Percentiles rank a stretch among this genome's conserved stretches.
phyloP scores from a whole-genome alignment of 2,888 invertebrate species.

The Blastobasis lacticolella region DNA sequence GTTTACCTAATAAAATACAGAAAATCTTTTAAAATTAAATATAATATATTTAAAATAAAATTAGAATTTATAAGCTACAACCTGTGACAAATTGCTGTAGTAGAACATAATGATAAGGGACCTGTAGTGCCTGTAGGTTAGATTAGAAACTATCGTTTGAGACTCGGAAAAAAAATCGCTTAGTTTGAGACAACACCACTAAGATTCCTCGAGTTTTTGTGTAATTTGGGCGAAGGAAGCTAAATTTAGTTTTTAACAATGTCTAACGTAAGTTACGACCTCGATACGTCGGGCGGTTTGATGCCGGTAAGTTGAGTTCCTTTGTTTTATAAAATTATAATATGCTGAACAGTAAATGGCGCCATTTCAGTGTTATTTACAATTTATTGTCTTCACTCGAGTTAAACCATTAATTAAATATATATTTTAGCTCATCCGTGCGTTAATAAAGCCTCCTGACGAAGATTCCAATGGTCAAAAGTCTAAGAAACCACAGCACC shows the following conservation, averaged over 20 bases:
- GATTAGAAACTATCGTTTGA: too few relatives aligned
- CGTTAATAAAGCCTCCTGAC: slow-evolving; percentile 89
- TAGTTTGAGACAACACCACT: too few relatives aligned
- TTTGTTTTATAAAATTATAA: neutral
- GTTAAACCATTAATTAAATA: neutral
- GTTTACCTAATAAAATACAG: too few relatives aligned
- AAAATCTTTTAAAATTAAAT: too few relatives aligned
- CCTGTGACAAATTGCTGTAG: too few relatives aligned
- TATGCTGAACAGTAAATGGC: slow-evolving; percentile 22
- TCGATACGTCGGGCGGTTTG: slow-evolving; percentile 85
- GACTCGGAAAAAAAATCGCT: too few relatives aligned
- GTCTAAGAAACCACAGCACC: slow-evolving; percentile 80
- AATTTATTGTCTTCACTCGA: neutral
- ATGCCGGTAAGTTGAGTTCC: slow-evolving; percentile 84
- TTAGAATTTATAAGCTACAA: too few relatives aligned
- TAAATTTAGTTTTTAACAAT: slow-evolving; percentile 23
- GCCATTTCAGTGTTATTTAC: slow-evolving; percentile 26
- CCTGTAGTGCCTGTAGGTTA: too few relatives aligned
- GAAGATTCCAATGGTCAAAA: slow-evolving; percentile 78
- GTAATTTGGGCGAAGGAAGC: too few relatives aligned
- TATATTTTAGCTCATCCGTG: slow-evolving; percentile 85
- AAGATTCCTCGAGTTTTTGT: too few relatives aligned
- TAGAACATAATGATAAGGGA: too few relatives aligned
- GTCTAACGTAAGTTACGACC: slow-evolving; percentile 80
- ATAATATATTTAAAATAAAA: too few relatives aligned